Evolutionary conservation across 1,140 invertebrate species (phyloP), one percentile per base, ranked within the genome.

Genomic region (Vanessa atalanta): DNA sequence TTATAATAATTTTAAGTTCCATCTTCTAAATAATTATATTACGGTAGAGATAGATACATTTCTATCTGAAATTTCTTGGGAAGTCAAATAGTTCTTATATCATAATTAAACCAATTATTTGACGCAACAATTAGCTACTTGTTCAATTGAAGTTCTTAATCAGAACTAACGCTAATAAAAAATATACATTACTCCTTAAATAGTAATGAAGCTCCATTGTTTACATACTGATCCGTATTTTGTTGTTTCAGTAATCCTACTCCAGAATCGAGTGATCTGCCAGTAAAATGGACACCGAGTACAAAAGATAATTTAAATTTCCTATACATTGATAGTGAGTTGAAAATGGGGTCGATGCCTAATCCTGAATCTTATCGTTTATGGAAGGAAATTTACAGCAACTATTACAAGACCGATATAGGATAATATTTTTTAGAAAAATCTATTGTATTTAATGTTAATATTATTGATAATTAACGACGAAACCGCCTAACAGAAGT

Each of bases 351-450:
- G 4, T 61, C 81, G 12, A 76, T 85, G 20, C 87, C 85, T 8
- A 85, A 83, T 66, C 78, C 77, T 6, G 67, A 82, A 31, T 82
- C 82, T 12, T 88, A 86, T 75, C 64, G 65, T 3, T 50, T 91
- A 31, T 91, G 89, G 89, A 87, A 86, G 68, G 64, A 81, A 48
- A 79, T 88, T 9, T 91, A 88, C 70, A 61, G 74, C 15, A 90
- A 84, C 73, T 87, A 88, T 77, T 72, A 86, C 1, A 80, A 78
- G 51, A 67, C 71, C 31, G 63, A 72, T 64, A n/a, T 64, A 13
- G 43, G 1, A 47, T 68, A 60, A 57, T 6, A 7, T 20, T 14
- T 55, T 16, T 2, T 55, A 55, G 53, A 9, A 55, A 20, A n/a
- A 20, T 16, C 26, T 2, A 15, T 8, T 51, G 13, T 51, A 51